A percentile compares a stretch with the other conserved stretches of the same genome.
Evolutionary conservation across 2,888 invertebrate genomes (phyloP).

Genomic region (Clivina fossor): DNA sequence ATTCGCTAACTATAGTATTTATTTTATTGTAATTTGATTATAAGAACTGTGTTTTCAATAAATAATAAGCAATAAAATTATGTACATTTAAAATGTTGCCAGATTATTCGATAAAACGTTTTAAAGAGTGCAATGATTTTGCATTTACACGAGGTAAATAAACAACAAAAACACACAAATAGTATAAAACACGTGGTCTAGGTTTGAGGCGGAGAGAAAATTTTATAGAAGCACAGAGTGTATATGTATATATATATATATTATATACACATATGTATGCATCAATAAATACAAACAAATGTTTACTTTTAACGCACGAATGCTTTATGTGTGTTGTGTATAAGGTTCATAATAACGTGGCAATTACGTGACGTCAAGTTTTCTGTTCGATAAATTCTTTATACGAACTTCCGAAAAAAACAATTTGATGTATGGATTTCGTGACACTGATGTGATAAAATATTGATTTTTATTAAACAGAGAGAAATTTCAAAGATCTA

Average conservation of each 20-base stretch:
- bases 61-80: too few relatives aligned
- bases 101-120: too few relatives aligned
- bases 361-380: conserved; percentile 32
- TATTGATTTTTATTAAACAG: conserved; percentile 34
- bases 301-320: conserved; percentile 15
- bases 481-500: too few relatives aligned
- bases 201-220: conserved; percentile 22
- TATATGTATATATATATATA: too few relatives aligned
- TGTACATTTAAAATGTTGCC: too few relatives aligned
- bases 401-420: conserved; percentile 21
- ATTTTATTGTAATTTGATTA: too few relatives aligned
- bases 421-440: conserved; percentile 28
- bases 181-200: conserved; percentile 29
- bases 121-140: too few relatives aligned
- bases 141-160: too few relatives aligned
- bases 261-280: too few relatives aligned
- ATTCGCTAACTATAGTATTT: too few relatives aligned
- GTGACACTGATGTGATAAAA: conserved; percentile 27
- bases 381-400: conserved; percentile 32
- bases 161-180: conserved; percentile 29
- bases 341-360: conserved; percentile 24
- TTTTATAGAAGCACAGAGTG: conserved; percentile 19
- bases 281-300: conserved; percentile 32
- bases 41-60: too few relatives aligned
- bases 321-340: conserved; percentile 5